Conservation (phyloP, 2,888 invertebrate genomes). For the Phengaris alcon region DNA sequence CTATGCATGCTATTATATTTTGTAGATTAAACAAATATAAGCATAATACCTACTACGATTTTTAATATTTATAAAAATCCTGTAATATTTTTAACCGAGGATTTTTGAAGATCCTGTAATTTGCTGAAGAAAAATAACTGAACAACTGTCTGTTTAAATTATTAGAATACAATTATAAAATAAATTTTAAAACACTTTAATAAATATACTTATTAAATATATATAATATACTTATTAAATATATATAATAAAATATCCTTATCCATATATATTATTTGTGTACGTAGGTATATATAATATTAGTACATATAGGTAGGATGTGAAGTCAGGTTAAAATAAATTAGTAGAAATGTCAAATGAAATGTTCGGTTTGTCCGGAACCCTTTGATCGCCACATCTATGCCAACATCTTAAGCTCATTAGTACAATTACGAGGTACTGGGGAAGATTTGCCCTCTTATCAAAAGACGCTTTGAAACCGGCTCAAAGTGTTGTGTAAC, state of each 20-base stretch:
- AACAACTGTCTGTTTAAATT: too few species aligned
- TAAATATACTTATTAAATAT: too few species aligned
- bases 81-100: too few species aligned
- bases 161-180: neutral
- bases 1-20: neutral
- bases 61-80: neutral
- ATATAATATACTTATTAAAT: too few species aligned
- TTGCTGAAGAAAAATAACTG: too few species aligned
- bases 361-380: neutral
- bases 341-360: neutral
- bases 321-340: neutral
- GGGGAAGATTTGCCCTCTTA: neutral
- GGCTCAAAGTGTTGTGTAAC: conserved; percentile 12
- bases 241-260: too few species aligned
- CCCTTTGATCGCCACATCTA: neutral
- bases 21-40: conserved; percentile 1
- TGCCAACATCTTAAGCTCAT: neutral
- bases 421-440: neutral
- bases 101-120: too few species aligned
- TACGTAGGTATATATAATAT: neutral
- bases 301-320: neutral
- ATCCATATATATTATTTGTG: too few species aligned
- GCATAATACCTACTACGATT: neutral
- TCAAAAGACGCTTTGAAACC: conserved; percentile 10
- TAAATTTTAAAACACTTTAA: too few species aligned